phyloP scores from a whole-genome alignment of 2,888 invertebrate genomes.

The Eristalis tenax region DNA sequence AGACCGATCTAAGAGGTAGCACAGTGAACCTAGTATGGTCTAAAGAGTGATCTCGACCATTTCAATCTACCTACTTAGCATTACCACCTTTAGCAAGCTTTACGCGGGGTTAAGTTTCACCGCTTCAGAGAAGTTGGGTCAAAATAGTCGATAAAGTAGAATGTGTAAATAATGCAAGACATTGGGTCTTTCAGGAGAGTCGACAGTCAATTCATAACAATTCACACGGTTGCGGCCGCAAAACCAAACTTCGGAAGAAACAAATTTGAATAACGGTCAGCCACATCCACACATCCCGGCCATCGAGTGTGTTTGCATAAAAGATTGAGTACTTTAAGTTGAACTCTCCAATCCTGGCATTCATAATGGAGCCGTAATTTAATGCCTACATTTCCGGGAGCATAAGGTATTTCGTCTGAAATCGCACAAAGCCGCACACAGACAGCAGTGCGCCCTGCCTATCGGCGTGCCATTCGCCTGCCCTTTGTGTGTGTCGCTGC shows the following conservation, averaged over 20 bases:
- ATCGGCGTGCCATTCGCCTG: background rate
- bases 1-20: no score
- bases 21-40: no score
- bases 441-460: background rate
- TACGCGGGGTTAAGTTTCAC: no score
- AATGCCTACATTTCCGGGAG: constrained; percentile 22
- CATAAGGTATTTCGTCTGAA: background rate
- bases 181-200: background rate
- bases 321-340: constrained; percentile 16
- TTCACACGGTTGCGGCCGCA: background rate
- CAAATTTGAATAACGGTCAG: background rate
- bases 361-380: constrained; percentile 25
- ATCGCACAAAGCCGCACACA: background rate
- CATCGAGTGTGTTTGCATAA: background rate
- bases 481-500: background rate
- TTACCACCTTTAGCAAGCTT: no score
- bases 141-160: no score
- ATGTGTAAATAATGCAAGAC: background rate
- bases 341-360: constrained; percentile 15
- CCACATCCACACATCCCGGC: background rate
- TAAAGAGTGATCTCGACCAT: no score
- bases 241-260: no score
- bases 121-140: no score
- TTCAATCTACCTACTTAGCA: no score
- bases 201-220: background rate